Evolutionary conservation across 2,113 vertebrate genomes (phyloP).

Genomic region (Rhinogobius similis): DNA sequence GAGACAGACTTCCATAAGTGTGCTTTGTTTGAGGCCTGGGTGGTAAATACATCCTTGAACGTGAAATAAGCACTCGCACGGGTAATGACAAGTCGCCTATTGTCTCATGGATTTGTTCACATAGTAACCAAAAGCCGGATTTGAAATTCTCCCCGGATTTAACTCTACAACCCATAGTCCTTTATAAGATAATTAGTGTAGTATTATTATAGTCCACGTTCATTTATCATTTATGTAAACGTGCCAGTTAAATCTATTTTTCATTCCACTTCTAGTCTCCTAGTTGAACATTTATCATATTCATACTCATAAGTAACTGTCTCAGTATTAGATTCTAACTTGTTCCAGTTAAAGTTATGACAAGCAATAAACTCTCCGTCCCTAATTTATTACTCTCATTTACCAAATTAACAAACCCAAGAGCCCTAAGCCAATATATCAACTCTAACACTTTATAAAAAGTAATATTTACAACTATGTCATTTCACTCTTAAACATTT

Average conservation of each 20-base stretch:
- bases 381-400: not conserved
- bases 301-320: not conserved
- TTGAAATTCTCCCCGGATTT: constrained; percentile 31
- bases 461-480: too few species aligned
- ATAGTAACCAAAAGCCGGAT: constrained; percentile 45
- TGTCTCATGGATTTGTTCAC: constrained; percentile 59
- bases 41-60: constrained; percentile 4
- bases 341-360: not conserved
- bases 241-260: too few species aligned
- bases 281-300: too few species aligned
- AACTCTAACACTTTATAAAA: too few species aligned
- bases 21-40: not conserved
- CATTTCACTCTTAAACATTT: too few species aligned
- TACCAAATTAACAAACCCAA: not conserved
- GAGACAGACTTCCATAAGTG: not conserved
- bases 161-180: not conserved
- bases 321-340: not conserved
- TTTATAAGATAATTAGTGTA: not conserved
- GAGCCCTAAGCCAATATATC: not conserved
- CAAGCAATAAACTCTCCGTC: not conserved
- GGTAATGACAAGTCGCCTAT: constrained; percentile 56
- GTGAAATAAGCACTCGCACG: constrained; percentile 6
- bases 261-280: too few species aligned
- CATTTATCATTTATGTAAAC: too few species aligned
- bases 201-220: not conserved